Conservation (phyloP, 2,113 vertebrate genomes). For the Sinocyclocheilus maitianheensis region DNA sequence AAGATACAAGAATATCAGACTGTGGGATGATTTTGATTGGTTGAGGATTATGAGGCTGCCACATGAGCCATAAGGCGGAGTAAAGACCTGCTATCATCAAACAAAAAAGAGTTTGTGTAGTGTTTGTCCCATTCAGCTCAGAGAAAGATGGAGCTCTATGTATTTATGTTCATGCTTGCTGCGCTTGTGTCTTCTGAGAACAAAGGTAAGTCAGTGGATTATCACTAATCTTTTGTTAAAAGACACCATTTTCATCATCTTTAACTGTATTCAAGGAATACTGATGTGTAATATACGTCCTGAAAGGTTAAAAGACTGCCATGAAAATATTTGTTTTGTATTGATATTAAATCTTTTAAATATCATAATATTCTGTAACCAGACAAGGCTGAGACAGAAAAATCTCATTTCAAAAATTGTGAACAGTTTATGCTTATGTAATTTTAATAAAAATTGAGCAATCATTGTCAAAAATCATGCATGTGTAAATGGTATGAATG, state of each 20-base stretch:
- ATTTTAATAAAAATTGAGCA: not conserved
- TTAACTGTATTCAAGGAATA: not conserved
- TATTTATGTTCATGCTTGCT: not conserved
- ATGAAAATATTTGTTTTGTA: no score
- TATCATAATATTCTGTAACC: not conserved
- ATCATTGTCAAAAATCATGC: not conserved
- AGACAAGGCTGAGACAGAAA: not conserved
- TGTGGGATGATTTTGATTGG: not conserved
- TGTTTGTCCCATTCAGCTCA: not conserved
- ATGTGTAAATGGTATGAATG: not conserved
- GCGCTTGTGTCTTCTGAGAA: not conserved
- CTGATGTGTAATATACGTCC: not conserved
- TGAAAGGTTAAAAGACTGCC: not conserved
- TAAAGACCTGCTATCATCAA: not conserved
- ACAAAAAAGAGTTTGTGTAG: not conserved
- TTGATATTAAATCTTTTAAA: not conserved
- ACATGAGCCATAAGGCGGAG: not conserved
- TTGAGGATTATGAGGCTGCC: not conserved
- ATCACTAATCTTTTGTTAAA: not conserved
- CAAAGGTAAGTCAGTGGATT: not conserved
- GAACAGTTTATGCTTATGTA: not conserved
- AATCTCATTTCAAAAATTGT: not conserved
- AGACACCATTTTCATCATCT: not conserved
- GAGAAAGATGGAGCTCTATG: not conserved
- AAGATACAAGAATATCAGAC: not conserved